phyloP scores from a whole-genome alignment of 2,113 vertebrate species.

The Microtus pennsylvanicus region DNA sequence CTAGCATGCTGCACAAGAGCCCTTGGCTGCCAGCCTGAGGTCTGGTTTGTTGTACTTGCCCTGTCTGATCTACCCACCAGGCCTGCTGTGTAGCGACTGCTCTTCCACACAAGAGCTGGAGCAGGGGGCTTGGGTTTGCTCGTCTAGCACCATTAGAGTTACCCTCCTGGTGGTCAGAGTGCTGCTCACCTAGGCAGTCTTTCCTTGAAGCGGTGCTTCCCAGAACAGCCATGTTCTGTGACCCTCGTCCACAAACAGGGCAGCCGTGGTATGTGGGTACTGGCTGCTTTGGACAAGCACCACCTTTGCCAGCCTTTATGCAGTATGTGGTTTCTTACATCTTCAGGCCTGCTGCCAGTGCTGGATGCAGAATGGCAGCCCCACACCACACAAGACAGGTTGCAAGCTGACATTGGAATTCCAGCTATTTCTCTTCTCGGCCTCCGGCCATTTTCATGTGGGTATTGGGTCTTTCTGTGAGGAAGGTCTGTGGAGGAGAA shows the following conservation, averaged over 20 bases:
- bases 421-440: constrained; percentile 28
- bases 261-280: not conserved
- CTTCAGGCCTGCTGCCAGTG: not conserved
- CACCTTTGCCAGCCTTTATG: not conserved
- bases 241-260: not conserved
- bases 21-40: not conserved
- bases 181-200: not conserved
- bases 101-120: not conserved
- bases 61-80: not conserved
- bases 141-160: constrained; percentile 6
- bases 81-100: not conserved
- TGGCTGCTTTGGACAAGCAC: not conserved
- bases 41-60: not conserved
- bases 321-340: not conserved
- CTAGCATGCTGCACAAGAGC: not conserved
- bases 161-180: not conserved
- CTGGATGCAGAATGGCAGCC: not conserved
- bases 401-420: constrained; percentile 22
- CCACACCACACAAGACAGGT: not conserved
- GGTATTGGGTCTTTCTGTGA: not conserved
- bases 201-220: constrained; percentile 1
- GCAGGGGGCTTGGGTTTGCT: not conserved
- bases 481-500: not conserved
- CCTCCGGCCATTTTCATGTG: constrained; percentile 2
- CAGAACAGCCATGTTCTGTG: not conserved